Evolutionary conservation across 2,113 vertebrate species (phyloP).

Genomic region (Corythornis vintsioides): DNA sequence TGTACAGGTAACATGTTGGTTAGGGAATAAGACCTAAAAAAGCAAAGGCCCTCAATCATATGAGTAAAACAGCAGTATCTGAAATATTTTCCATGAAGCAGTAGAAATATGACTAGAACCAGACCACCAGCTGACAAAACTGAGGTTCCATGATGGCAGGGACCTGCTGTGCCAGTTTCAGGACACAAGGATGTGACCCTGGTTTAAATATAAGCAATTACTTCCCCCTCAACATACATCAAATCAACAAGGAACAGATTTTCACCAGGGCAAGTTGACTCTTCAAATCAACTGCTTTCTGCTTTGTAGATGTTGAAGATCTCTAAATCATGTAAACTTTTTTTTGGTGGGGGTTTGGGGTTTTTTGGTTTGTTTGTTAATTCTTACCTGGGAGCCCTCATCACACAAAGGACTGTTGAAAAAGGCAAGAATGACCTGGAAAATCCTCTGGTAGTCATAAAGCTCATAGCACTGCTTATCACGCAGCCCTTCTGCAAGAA

Average conservation of each 20-base stretch:
- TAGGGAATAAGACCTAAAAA: neutral
- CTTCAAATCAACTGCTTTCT: neutral
- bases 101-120: neutral
- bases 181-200: neutral
- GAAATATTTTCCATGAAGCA: neutral
- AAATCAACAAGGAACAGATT: neutral
- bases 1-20: neutral
- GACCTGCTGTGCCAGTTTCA: neutral
- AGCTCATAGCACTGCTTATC: slow-evolving; percentile 86
- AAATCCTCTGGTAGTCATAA: slow-evolving; percentile 85
- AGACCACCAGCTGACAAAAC: neutral
- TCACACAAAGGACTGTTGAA: slow-evolving; percentile 86
- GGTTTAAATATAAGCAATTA: neutral
- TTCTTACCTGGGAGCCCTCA: slow-evolving; percentile 79
- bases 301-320: neutral
- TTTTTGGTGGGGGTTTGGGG: neutral
- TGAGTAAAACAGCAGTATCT: neutral
- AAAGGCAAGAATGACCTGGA: slow-evolving; percentile 86
- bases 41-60: neutral
- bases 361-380: neutral
- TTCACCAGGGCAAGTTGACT: neutral
- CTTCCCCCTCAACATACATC: neutral
- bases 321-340: neutral
- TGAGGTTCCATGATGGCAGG: neutral
- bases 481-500: slow-evolving; percentile 85